Evolutionary conservation across 2,888 invertebrate genomes (phyloP), one percentile per base, ranked within the genome.

Genomic region (Phanerotoma sp.): DNA sequence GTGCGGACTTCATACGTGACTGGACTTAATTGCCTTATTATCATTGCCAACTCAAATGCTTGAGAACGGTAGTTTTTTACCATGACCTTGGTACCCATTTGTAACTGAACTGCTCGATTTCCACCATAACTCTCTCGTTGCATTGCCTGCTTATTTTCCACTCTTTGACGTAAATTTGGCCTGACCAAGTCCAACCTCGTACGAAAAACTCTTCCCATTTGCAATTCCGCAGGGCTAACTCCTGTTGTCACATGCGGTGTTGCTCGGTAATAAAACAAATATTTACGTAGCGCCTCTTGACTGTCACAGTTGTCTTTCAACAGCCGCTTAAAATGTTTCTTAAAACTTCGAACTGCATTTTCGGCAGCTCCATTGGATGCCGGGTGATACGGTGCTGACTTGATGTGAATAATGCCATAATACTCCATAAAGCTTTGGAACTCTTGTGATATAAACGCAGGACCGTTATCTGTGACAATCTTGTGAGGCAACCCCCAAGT

Each of bases 351-450:
- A 11, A 59, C 52, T 0, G 54, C 49, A 15, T 56, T 59, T 10
- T 59, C 52, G 1, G 52, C 50, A 4, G 54, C 54, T 11, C 54
- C 54, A 25, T 59, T 59, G 3, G 54, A 59, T 4, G 54, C 59
- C 0, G 56, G 50, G 15, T 56, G 59, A 42, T 51, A 56, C 4
- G 59, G 59, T 4, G 54, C 56, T 9, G 56, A 50, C 5, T 32
- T 35, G 5, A 46, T 18, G 15, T 58, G 56, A 2, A 13, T 20
- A 15, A 60, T 30, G 40, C 50, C 50, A 51, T 51, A 51, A 4
- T 45, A 40, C 1, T 46, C 11, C 5, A 54, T 9, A 48, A 62
- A 62, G 4, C 42, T 33, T 7, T 16, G n/a, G 49, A 64, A 61
- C 15, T 18, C 9, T 16, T 42, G 38, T 1, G 57, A 18, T 13